Evolutionary conservation across 2,113 vertebrate species (phyloP).

Genomic region (Xenopus laevis): DNA sequence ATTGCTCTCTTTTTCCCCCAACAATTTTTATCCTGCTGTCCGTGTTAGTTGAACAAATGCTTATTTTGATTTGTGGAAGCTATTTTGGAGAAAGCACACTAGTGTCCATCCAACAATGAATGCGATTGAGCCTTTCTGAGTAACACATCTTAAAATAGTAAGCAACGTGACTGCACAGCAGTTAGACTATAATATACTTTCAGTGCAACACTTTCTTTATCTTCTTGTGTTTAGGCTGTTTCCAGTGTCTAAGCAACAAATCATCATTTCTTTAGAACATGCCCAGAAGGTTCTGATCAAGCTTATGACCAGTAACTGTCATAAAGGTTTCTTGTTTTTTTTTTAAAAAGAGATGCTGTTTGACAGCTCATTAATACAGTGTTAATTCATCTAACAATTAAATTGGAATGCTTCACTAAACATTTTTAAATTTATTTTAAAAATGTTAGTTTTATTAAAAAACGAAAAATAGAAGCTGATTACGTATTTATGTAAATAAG

Average conservation of each 20-base stretch:
- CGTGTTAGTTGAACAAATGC: neutral
- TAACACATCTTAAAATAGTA: slow-evolving; percentile 10
- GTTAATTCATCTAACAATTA: slow-evolving; percentile 43
- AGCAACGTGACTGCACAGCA: neutral
- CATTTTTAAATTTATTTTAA: neutral
- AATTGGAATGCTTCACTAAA: slow-evolving; percentile 36
- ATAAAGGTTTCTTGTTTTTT: slow-evolving; percentile 21
- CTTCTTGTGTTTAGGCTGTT: neutral
- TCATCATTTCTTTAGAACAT: neutral
- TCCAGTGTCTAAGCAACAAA: neutral
- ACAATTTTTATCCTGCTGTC: too few relatives aligned
- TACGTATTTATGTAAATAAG: too few relatives aligned
- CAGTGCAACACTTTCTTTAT: neutral
- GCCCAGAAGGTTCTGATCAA: slow-evolving; percentile 25
- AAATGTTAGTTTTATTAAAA: too few relatives aligned
- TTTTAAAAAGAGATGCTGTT: slow-evolving; percentile 14
- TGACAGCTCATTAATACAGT: slow-evolving; percentile 50
- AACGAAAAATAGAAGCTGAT: too few relatives aligned
- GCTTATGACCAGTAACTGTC: slow-evolving; percentile 44
- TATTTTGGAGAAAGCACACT: neutral
- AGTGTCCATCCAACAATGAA: slow-evolving; percentile 11
- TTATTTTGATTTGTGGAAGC: neutral
- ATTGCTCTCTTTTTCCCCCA: too few relatives aligned
- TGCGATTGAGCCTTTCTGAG: slow-evolving; percentile 5
- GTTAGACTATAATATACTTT: neutral